Conservation (phyloP, 2,113 vertebrate species). For the Mixornis gularis region DNA sequence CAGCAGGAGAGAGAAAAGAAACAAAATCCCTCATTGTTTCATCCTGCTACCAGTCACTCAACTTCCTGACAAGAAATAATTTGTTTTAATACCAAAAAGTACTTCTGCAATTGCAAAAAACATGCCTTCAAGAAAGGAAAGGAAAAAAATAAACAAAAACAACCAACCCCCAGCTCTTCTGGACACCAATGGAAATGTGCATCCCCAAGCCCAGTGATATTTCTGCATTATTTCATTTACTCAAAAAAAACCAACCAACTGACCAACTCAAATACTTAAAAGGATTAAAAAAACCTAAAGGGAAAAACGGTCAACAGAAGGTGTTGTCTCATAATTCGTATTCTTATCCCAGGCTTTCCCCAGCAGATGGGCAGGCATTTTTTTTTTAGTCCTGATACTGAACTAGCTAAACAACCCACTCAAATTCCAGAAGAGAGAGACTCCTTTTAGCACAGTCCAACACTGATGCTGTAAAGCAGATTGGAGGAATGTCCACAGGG, state of each 20-base stretch:
- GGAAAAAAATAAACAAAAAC: too few relatives aligned
- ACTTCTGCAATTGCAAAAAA: neutral
- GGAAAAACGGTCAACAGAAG: neutral
- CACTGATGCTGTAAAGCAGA: neutral
- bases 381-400: neutral
- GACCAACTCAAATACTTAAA: neutral
- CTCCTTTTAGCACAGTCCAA: neutral
- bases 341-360: neutral
- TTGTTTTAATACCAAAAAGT: neutral
- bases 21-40: neutral
- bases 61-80: neutral
- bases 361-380: neutral
- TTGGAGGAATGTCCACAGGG: neutral
- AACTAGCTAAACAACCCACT: neutral
- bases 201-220: neutral
- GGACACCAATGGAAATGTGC: neutral
- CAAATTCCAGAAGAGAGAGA: neutral
- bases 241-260: fast-evolving
- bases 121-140: neutral
- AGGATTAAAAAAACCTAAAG: neutral
- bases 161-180: neutral
- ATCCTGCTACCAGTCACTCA: neutral
- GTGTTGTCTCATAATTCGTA: neutral
- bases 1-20: neutral
- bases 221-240: neutral